Evolutionary conservation across 2,888 invertebrate species (phyloP), one percentile per base, ranked within the genome.

Genomic region (Euclidia mi): DNA sequence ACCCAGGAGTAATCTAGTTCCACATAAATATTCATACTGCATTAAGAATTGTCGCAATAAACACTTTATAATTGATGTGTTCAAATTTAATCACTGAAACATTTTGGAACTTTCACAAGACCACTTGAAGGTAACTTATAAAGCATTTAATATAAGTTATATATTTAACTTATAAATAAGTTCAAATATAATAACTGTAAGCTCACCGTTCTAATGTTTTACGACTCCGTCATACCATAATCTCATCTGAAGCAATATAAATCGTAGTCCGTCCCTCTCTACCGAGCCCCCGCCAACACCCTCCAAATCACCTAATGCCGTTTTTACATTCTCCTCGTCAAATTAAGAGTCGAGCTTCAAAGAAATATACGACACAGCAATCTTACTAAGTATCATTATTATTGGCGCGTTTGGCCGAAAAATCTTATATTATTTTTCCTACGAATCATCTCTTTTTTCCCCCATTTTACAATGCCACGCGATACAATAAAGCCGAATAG

Each of bases 251-350:
- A 74, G 81, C 67, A 79, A 81, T 85, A 87, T 88, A 88, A 87
- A 87, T 88, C 84, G 83, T 81, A 81, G 80, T 75, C n/a, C 68
- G n/a, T 72, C 72, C 44, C 61, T 63, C 63, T 58, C 59, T 40
- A 48, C n/a, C n/a, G n/a, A n/a, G 17, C 29, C 66, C 56, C 62
- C 68, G 60, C 55, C 41, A 35, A 57, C 78, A 75, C 75, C 79
- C 74, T 65, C 63, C 71, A 64, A 76, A 81, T 87, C 85, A 84
- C 81, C 80, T 86, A 87, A 87, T 81, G 84, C 79, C 83, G 77
- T 87, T 89, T 90, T 89, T 88, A 88, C 88, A 87, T 86, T 84
- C 82, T 73, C 71, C 81, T 88, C 88, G 86, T 90, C 86, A 88
- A 89, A 90, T 90, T 89, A 90, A 89, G 85, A 85, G 81, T 74